Percentiles rank a stretch among this genome's conserved stretches.
Evolutionary conservation across 2,113 vertebrate genomes (phyloP).

Genomic region (Pleuronectes platessa): DNA sequence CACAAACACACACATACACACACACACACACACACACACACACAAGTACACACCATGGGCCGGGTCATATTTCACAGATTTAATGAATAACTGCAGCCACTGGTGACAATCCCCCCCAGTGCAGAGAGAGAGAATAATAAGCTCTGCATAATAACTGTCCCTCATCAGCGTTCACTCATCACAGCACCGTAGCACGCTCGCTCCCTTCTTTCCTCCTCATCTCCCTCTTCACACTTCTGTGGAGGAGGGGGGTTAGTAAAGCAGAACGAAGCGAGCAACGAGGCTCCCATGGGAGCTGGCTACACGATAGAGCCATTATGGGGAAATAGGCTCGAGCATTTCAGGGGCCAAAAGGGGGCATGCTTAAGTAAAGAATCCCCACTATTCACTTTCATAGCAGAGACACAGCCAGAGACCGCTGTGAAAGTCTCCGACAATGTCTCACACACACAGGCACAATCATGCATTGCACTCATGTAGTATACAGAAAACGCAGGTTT

Average conservation of each 20-base stretch:
- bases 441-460: not conserved
- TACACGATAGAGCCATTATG: constrained; percentile 74
- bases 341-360: constrained; percentile 75
- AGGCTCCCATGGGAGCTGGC: constrained; percentile 67
- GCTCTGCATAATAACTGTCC: constrained; percentile 74
- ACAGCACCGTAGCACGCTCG: constrained; percentile 18
- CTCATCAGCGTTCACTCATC: constrained; percentile 73
- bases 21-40: constrained; percentile 25
- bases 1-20: constrained; percentile 18
- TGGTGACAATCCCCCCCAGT: constrained; percentile 56
- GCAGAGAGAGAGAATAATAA: constrained; percentile 66
- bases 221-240: constrained; percentile 28
- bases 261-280: constrained; percentile 35
- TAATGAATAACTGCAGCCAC: constrained; percentile 69
- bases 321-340: constrained; percentile 68
- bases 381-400: constrained; percentile 68
- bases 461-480: not conserved
- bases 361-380: constrained; percentile 76
- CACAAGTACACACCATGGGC: constrained; percentile 10
- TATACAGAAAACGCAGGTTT: not conserved
- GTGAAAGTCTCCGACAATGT: constrained; percentile 3
- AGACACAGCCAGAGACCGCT: constrained; percentile 19
- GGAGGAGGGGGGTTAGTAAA: constrained; percentile 41
- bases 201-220: constrained; percentile 40
- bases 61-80: constrained; percentile 72